Conservation (phyloP, 2,113 vertebrate species). For the Calidris pygmaea region DNA sequence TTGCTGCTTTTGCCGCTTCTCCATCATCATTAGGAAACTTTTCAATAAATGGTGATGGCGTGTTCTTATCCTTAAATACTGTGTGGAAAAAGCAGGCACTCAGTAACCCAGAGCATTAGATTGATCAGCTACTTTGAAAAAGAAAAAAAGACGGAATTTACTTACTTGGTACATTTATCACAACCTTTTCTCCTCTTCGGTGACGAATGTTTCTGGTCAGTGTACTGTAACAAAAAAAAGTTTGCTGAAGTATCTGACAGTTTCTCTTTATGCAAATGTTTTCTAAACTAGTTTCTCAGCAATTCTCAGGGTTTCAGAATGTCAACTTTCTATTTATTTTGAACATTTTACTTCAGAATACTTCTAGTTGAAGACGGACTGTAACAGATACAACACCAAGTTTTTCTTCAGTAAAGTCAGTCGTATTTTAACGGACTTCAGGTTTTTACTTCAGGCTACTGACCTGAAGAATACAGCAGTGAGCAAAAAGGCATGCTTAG, state of each 20-base stretch:
- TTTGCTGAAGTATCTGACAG: neutral
- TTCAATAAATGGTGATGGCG: slow-evolving; percentile 89
- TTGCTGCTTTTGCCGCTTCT: slow-evolving; percentile 82
- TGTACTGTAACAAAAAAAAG: slow-evolving; percentile 76
- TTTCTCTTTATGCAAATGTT: neutral
- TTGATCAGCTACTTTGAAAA: neutral
- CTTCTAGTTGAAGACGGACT: neutral
- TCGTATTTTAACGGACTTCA: neutral
- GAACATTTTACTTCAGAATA: neutral
- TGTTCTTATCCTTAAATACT: slow-evolving; percentile 95
- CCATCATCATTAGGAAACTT: slow-evolving; percentile 87
- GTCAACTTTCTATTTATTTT: neutral
- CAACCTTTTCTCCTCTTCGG: slow-evolving; percentile 94
- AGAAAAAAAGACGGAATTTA: neutral
- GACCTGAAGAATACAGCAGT: neutral
- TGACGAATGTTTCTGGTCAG: slow-evolving; percentile 96
- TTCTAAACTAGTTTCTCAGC: neutral
- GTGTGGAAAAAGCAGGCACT: slow-evolving; percentile 1
- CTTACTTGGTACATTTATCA: slow-evolving; percentile 96
- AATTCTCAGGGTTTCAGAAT: neutral
- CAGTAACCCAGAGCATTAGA: neutral
- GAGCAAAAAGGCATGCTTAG: neutral
- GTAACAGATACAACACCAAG: neutral
- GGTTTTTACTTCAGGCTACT: neutral
- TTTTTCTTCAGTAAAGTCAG: neutral